Conservation (phyloP, 2,113 vertebrate species). For the Oncorhynchus mykiss region DNA sequence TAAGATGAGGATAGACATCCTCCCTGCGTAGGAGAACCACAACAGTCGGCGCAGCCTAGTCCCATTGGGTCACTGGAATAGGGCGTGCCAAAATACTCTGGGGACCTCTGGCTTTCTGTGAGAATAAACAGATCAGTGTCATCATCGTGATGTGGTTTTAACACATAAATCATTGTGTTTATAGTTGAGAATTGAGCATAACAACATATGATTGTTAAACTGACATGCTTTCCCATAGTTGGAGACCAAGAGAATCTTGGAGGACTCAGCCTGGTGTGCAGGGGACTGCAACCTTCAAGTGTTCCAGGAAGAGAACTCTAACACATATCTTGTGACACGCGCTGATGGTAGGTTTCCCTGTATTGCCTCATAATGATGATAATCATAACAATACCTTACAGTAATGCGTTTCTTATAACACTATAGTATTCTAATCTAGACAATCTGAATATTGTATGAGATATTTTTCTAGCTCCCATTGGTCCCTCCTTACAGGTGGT, state of each 20-base stretch:
- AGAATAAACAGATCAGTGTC: not conserved
- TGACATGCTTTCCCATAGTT: slow-evolving; percentile 35
- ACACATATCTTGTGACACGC: not conserved
- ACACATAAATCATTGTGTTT: not conserved
- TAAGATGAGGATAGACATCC: not conserved
- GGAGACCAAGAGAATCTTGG: slow-evolving; percentile 16
- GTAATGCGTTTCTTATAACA: no score
- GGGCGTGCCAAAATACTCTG: not conserved
- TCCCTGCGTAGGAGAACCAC: not conserved
- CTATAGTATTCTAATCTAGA: no score
- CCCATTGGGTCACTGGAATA: not conserved
- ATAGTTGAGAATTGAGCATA: not conserved
- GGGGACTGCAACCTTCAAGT: slow-evolving; percentile 46
- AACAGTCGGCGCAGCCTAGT: not conserved
- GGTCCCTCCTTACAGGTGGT: slow-evolving; percentile 28
- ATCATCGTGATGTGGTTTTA: not conserved
- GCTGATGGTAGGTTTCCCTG: slow-evolving; percentile 38
- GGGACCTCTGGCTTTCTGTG: no score
- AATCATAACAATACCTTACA: no score
- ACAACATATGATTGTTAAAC: not conserved
- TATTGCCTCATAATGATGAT: not conserved
- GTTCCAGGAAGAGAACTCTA: slow-evolving; percentile 40
- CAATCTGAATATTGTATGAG: no score
- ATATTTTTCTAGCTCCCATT: not conserved
- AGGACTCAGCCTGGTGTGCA: slow-evolving; percentile 5